Evolutionary conservation across 2,797 vertebrate species (phyloP), one percentile per base, ranked within the genome.

Genomic region (Synaphobranchus kaupii): DNA sequence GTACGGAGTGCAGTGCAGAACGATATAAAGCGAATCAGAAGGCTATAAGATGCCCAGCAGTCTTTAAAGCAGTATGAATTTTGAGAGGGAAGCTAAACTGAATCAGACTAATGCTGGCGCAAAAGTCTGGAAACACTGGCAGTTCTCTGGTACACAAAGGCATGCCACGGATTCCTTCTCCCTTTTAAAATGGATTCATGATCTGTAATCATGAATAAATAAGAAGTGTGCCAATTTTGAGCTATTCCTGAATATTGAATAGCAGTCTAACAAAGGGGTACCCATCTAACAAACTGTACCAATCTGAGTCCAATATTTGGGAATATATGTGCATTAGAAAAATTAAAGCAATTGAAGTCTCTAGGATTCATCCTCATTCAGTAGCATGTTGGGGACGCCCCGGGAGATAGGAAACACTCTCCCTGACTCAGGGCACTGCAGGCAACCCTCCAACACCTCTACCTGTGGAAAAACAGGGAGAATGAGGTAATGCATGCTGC

Each of bases 311-410:
- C 47, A 13, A n/a, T 31, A 50, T 50, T 81, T 39, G 31, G 47
- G 20, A 50, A 50, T 22, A n/a, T n/a, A 39, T 73, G 76, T 78
- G 89, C 71, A 90, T 80, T 68, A 44, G 76, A 39, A 88, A 31
- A 89, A 85, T 71, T 28, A 84, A 81, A 22, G 58, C 50, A 25
- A 39, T 54, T 20, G 4, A 44, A 34, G 3, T 82, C 31, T 88
- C 90, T 95, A 97, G 8, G 92, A 94, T 90, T 98, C 97, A 0
- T 98, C 97, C 60, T 98, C 97, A 0, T 94, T 98, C 89, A 98
- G 94, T 88, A 98, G 93, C 98, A 98, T 98, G 94, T 98, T 98
- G 89, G 98, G 98, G 91, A 98, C 97, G 76, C 98, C 98, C 91
- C 93, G 96, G 54, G 96, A 95, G 92, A 98, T 98, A 5, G 98